Conservation (phyloP, 2,797 vertebrate species). For the Borostomias antarcticus region DNA sequence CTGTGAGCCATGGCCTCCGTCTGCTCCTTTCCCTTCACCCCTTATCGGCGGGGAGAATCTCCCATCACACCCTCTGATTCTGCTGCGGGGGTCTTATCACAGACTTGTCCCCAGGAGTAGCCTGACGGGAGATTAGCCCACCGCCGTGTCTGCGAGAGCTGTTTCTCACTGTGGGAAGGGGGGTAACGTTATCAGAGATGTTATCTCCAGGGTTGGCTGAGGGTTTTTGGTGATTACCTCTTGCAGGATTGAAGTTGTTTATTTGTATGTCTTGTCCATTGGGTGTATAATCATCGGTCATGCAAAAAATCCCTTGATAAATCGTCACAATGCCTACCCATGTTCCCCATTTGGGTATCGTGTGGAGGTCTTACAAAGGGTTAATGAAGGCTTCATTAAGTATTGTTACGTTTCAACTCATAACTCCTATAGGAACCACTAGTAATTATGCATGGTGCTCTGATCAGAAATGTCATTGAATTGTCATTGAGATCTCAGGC, state of each 20-base stretch:
- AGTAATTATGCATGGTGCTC: no score
- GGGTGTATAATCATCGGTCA: not conserved
- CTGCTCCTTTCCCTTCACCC: slow-evolving; percentile 53
- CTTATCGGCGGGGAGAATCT: slow-evolving; percentile 60
- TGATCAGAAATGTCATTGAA: no score
- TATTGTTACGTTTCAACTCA: no score
- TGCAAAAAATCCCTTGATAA: not conserved
- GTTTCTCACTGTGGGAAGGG: slow-evolving; percentile 56
- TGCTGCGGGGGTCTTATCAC: slow-evolving; percentile 69
- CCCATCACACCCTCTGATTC: slow-evolving; percentile 43
- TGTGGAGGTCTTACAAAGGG: not conserved
- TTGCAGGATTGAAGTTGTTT: no score
- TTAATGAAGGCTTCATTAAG: no score
- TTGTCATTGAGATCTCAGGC: no score
- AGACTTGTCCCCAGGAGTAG: slow-evolving; percentile 66
- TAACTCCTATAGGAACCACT: no score
- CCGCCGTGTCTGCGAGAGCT: slow-evolving; percentile 41
- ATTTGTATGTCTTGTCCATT: no score
- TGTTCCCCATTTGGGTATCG: not conserved
- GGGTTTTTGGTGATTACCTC: slow-evolving; percentile 34
- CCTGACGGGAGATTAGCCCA: slow-evolving; percentile 67
- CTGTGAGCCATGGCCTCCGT: slow-evolving; percentile 43
- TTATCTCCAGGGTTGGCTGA: slow-evolving; percentile 37
- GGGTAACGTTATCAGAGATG: slow-evolving; percentile 44
- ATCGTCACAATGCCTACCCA: not conserved